These are phyloP conservation scores for Leptinotarsa texana DNA, from an alignment of 1,140 invertebrate genomes.

Conservation along the genomic window DNA sequence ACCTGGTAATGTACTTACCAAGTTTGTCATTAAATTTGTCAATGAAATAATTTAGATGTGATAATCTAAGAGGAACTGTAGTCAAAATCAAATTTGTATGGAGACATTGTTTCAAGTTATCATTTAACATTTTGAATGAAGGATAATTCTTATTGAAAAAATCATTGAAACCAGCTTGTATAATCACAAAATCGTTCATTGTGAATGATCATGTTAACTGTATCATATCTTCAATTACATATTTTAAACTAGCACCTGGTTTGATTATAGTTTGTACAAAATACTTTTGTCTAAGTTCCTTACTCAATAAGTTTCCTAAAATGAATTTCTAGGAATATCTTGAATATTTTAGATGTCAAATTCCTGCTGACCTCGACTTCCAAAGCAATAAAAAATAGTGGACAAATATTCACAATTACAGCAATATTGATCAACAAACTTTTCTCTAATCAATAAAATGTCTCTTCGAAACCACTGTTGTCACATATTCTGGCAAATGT, in stretches of 20 bases:
- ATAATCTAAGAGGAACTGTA: constrained; percentile 3
- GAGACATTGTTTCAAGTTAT: constrained; percentile 4
- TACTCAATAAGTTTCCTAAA: constrained; percentile 5
- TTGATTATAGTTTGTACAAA: constrained; percentile 3
- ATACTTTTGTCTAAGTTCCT: neutral
- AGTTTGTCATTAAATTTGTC: constrained; percentile 10
- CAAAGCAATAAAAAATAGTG: too few relatives aligned
- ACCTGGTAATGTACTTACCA: constrained; percentile 3
- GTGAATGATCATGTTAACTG: neutral
- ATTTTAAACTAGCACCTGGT: constrained; percentile 6
- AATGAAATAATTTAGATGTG: neutral
- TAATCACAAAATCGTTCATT: too few relatives aligned
- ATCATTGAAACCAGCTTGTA: neutral
- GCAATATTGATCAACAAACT: too few relatives aligned
- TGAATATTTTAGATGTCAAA: too few relatives aligned
- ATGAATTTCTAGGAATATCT: too few relatives aligned
- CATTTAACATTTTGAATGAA: constrained; percentile 1
- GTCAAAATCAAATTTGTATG: constrained; percentile 1
- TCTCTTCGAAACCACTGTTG: too few relatives aligned
- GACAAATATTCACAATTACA: too few relatives aligned
- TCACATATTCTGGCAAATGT: too few relatives aligned
- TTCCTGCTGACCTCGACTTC: too few relatives aligned
- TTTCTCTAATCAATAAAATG: too few relatives aligned
- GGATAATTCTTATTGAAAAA: neutral
- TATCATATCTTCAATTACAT: neutral